Base-by-base conservation (phyloP, 1,140 invertebrate species). In the Littorina saxatilis region DNA sequence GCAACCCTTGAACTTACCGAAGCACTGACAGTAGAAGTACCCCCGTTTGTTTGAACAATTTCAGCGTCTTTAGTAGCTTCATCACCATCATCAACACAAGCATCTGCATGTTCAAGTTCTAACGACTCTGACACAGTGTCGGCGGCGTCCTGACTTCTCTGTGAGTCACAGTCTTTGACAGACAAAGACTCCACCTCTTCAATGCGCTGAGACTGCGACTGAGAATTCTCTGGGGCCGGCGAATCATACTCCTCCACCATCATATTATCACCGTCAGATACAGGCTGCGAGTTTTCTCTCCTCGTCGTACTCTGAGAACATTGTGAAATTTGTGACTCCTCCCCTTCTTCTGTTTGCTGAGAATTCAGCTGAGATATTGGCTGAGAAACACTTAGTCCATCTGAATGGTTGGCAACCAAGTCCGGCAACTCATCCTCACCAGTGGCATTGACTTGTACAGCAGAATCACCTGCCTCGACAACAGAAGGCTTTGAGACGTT, bases 121-220 rank as follows among this genome's bases (percentile, higher is more conserved):
- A 29, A 29, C 2, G 70, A 73, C 3, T 73, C 70, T 15, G 40
- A 43, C 7, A 73, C 23, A 4, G 27, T 40, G 17, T 72, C 40
- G 9, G 29, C 39, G 23, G 50, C 43, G 29, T 29, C 17, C 50
- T 47, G 23, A 73, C 39, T 52, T 47, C 40, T 50, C 70, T 73
- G 70, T 13, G 70, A 73, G 27, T 52, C 39, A 3, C 39, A 29
- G 27, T 61, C 70, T 32, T 73, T 50, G 5, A 43, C 1, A 15
- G 68, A 43, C 20, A 73, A 27, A n/a, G 70, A 73, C 17, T 73
- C 70, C 70, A 73, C 43, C 9, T 73, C 52, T 58, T 77, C 50
- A 77, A 47, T 61, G 1, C 7, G 39, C 61, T 63, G 77, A 23
- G 63, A 66, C 58, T 40, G 77, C 11, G 55, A 66, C 27, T 29